Evolutionary conservation across 2,113 vertebrate species (phyloP), one percentile per base, ranked within the genome.

Genomic region (Meleagris gallopavo): DNA sequence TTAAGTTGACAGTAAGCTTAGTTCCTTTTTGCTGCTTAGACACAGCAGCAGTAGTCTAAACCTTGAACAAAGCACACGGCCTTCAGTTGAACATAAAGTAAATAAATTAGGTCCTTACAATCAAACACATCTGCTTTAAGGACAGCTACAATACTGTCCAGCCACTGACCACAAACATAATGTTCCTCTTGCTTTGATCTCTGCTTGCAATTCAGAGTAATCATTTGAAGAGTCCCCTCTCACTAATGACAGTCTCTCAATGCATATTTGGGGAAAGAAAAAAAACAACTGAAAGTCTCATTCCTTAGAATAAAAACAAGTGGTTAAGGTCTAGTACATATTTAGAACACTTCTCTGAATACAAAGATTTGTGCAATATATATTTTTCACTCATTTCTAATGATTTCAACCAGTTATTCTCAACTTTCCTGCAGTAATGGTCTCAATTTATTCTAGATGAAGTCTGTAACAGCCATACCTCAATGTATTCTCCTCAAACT

Each of bases 181-280:
- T 3, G 2, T 30, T 88, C 30, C 34, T 67, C 32, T 41, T 83
- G 50, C 17, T 66, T 78, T 75, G 21, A 91, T 45, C 29, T 40
- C 24, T 72, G 84, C n/a, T 52, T 10, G 13, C 20, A 52, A 86
- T 61, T n/a, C 54, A 67, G 9, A 57, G 18, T 11, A 27, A 57
- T n/a, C 9, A 1, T 29, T 9, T 57, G 6, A 71, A 88, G 3
- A 4, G 29, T 34, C 16, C 61, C 30, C 27, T 48, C 41, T 67
- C 46, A 60, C 16, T 3, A 0, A 65, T 0, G 1, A 11, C 13
- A 71, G 24, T 36, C 57, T 70, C 11, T 61, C 19, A 8, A 11
- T 22, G 48, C 18, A 27, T 7, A 21, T 19, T 62, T 18, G 38
- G 8, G 8, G 14, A 10, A 25, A 36, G 24, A 77, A 65, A 21